phyloP scores from a whole-genome alignment of 2,797 vertebrate genomes.

The Bovichtus diacanthus region DNA sequence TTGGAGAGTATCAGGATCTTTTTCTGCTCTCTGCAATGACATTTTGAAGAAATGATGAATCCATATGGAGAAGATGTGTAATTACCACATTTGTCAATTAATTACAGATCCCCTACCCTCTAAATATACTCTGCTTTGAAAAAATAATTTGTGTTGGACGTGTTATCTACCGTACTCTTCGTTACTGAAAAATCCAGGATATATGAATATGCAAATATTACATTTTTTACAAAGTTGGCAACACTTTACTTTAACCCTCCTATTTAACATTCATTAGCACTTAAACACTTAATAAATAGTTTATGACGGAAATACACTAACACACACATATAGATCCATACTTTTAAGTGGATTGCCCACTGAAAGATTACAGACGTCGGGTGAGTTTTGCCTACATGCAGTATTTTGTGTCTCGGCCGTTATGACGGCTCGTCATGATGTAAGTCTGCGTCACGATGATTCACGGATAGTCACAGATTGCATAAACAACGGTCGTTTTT shows the following conservation, averaged over 20 bases:
- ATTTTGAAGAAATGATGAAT: neutral
- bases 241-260: neutral
- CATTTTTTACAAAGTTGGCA: neutral
- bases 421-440: constrained; percentile 16
- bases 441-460: constrained; percentile 31
- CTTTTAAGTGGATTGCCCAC: neutral
- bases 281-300: neutral
- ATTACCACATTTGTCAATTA: neutral
- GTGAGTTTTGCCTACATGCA: constrained; percentile 3
- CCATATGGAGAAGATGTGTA: neutral
- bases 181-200: neutral
- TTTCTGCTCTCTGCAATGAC: neutral
- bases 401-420: neutral
- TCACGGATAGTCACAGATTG: neutral
- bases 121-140: too few relatives aligned
- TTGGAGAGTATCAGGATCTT: neutral
- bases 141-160: too few relatives aligned
- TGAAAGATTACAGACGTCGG: neutral
- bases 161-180: too few relatives aligned
- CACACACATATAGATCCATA: neutral
- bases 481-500: constrained; percentile 25
- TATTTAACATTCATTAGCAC: neutral
- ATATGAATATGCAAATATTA: neutral
- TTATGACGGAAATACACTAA: neutral
- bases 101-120: neutral